phyloP scores from a whole-genome alignment of 1,140 invertebrate species.

The Steinernema feltiae region DNA sequence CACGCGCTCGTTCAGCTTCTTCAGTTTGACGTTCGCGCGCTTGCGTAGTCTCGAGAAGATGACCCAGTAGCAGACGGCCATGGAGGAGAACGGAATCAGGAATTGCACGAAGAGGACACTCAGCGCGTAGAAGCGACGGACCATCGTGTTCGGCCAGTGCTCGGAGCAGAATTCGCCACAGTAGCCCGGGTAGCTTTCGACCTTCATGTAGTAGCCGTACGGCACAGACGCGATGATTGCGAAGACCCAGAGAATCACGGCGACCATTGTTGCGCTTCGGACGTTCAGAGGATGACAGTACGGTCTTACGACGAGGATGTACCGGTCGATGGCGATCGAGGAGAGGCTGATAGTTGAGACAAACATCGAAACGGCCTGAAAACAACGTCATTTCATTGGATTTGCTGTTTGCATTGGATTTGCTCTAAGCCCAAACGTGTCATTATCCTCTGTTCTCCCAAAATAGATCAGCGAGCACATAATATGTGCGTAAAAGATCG shows the following conservation, averaged over 20 bases:
- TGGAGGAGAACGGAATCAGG: constrained; percentile 56
- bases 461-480: too few relatives aligned
- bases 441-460: too few relatives aligned
- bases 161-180: constrained; percentile 50
- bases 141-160: constrained; percentile 44
- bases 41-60: constrained; percentile 48
- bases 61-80: constrained; percentile 55
- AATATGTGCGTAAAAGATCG: too few relatives aligned
- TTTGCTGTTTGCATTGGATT: too few relatives aligned
- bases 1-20: constrained; percentile 50
- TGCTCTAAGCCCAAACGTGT: too few relatives aligned
- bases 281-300: constrained; percentile 43
- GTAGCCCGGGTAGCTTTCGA: constrained; percentile 45
- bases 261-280: constrained; percentile 35
- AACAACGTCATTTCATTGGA: background rate
- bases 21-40: constrained; percentile 46
- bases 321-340: constrained; percentile 56
- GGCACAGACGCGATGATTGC: constrained; percentile 57
- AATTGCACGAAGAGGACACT: constrained; percentile 48
- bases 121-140: constrained; percentile 44
- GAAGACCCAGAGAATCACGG: constrained; percentile 51
- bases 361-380: constrained; percentile 49
- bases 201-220: constrained; percentile 54
- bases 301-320: constrained; percentile 51
- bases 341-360: constrained; percentile 52